These are phyloP conservation scores for Drosophila phalerata DNA, from an alignment of 2,888 invertebrate genomes.

Conservation along the genomic window DNA sequence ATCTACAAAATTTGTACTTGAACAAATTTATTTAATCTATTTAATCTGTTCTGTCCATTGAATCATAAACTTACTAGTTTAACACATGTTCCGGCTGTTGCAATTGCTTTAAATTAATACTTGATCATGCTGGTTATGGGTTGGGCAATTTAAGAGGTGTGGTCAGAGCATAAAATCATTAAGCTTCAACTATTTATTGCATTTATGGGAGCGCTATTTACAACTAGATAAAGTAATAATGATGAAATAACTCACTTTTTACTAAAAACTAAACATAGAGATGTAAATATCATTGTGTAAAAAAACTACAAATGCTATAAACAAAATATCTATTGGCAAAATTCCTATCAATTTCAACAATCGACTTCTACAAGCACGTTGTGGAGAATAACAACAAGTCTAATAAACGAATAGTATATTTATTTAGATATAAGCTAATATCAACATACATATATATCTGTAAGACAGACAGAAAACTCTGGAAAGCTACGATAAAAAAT, in stretches of 20 bases:
- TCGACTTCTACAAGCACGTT: not conserved
- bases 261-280: not conserved
- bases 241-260: slow-evolving; percentile 1
- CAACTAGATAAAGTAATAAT: slow-evolving; percentile 5
- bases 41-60: slow-evolving; percentile 4
- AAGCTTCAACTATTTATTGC: slow-evolving; percentile 6
- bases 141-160: slow-evolving; percentile 38
- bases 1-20: not conserved
- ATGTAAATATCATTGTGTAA: not conserved
- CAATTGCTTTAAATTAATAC: slow-evolving; percentile 41
- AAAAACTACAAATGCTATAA: not conserved
- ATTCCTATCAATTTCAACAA: not conserved
- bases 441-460: not conserved
- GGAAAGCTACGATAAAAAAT: slow-evolving; percentile 42
- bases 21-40: not conserved
- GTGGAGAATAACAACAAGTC: not conserved
- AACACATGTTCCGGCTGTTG: slow-evolving; percentile 43
- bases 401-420: not conserved
- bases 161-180: slow-evolving; percentile 19
- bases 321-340: not conserved
- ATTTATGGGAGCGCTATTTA: slow-evolving; percentile 21
- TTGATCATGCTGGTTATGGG: slow-evolving; percentile 35
- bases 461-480: not conserved
- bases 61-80: slow-evolving; percentile 56
- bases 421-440: not conserved